Base-by-base conservation (phyloP, 2,113 vertebrate genomes). In the Lycaon pictus region DNA sequence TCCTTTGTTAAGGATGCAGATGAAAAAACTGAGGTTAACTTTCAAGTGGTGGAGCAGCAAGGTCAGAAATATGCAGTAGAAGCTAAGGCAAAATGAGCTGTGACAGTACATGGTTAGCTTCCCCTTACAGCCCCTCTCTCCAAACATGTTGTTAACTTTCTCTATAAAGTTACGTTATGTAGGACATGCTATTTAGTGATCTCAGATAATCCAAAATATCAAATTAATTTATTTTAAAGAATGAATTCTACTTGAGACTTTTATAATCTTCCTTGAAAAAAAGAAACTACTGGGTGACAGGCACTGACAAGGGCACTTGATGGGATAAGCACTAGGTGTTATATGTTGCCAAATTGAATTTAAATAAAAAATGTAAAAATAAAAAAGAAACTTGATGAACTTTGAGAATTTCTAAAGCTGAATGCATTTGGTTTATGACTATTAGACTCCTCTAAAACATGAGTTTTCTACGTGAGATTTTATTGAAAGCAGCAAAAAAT, bases 191-290 rank as follows among this genome's bases (percentile, higher is more conserved):
- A 63, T 89, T 91, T 43, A 58, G 17, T 65, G 8, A 83, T 23
- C 5, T n/a, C 80, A 67, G 53, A 25, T 90, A 48, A 82, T 25
- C 2, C 19, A 67, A 74, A 53, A 53, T 13, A 60, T 35, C 48
- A 80, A 95, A 56, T 77, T 37, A 82, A 76, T 85, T 90, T 65
- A 85, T 82, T 84, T 56, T 71, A 96, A 91, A 55, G 4, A 58
- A 29, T 71, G 0, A 76, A 65, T 91, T 91, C 0, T 51, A 37
- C 43, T 77, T 85, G 23, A 1, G 7, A 60, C 29, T 12, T 74
- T 92, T n/a, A 5, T 27, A 63, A 51, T 37, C 16, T 72, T 25
- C 4, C 17, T 27, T 58, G 2, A 6, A 32, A 88, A 76, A 43
- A 88, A 77, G 63, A 32, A 37, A 4, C 29, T 16, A 43, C 43